phyloP scores from a whole-genome alignment of 2,113 vertebrate genomes.

The Lamprotornis superbus region DNA sequence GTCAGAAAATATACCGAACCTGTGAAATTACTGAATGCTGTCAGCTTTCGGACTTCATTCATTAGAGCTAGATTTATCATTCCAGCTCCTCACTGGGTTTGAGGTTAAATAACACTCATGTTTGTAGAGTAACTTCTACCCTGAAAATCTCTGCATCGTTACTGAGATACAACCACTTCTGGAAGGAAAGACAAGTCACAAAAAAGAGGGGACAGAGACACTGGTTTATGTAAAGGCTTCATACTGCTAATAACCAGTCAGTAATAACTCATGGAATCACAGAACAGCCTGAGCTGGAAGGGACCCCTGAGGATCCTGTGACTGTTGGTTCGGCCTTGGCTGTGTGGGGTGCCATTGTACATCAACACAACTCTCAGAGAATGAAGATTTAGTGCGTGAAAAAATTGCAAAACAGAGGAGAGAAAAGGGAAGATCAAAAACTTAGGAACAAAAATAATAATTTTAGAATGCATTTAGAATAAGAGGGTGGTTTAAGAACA shows the following conservation, averaged over 20 bases:
- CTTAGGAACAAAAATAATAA: neutral
- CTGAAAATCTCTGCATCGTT: neutral
- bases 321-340: neutral
- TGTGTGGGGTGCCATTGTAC: neutral
- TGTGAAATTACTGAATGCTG: slow-evolving; percentile 8
- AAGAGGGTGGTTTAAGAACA: neutral
- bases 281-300: neutral
- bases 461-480: neutral
- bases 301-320: neutral
- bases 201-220: neutral
- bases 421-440: neutral
- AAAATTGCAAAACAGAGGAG: neutral
- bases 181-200: neutral
- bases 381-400: rapidly evolving
- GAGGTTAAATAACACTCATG: neutral
- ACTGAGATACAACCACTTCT: neutral
- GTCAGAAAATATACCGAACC: slow-evolving; percentile 16
- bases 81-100: neutral
- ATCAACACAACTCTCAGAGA: neutral
- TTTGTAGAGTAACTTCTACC: neutral
- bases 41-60: slow-evolving; percentile 35
- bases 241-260: neutral
- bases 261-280: neutral
- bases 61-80: neutral
- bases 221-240: neutral